Conservation (phyloP, 2,888 invertebrate species). For the Agrochola circellaris region DNA sequence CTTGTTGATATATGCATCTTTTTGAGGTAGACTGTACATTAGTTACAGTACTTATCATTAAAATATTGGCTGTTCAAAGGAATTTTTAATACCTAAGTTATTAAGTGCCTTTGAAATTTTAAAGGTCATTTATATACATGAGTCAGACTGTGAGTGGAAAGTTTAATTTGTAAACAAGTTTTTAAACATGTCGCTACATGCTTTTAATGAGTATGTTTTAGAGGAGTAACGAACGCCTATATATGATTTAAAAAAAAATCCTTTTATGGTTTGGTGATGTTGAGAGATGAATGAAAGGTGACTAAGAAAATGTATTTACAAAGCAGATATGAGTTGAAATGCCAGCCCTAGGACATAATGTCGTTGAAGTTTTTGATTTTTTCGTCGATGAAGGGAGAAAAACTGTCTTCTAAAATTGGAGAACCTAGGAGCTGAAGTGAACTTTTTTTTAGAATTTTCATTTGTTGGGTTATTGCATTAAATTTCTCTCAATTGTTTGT, state of each 20-base stretch:
- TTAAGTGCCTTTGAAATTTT: neutral
- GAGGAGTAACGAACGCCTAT: neutral
- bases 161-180: slow-evolving; percentile 10
- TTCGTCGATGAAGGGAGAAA: no score
- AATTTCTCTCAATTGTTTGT: no score
- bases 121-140: slow-evolving; percentile 6
- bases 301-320: no score
- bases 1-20: neutral
- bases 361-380: no score
- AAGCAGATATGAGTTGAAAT: no score
- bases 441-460: no score
- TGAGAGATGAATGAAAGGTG: no score
- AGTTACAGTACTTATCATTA: neutral
- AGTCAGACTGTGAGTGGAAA: slow-evolving; percentile 15
- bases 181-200: slow-evolving; percentile 17
- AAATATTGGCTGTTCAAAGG: neutral
- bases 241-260: neutral
- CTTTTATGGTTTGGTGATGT: no score
- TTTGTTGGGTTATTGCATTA: no score
- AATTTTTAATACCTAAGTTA: neutral
- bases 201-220: neutral
- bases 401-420: no score
- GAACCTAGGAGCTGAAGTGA: no score
- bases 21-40: neutral
- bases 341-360: no score